phyloP scores from a whole-genome alignment of 2,797 vertebrate genomes.

The Phoeniculus purpureus region DNA sequence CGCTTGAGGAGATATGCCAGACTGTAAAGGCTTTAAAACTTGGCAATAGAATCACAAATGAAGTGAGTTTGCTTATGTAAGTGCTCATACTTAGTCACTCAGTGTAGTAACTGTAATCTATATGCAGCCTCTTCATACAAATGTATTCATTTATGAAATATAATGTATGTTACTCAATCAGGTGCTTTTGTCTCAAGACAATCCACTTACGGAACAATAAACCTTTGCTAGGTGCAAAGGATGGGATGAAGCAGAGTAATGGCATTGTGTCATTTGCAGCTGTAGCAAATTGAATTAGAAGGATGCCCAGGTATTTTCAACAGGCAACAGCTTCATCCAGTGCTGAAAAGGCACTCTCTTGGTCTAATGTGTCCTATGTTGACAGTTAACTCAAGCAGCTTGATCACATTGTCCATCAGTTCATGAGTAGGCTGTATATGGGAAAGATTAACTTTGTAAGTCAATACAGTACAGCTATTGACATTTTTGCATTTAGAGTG shows the following conservation, averaged over 20 bases:
- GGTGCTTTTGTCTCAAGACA: neutral
- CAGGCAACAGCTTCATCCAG: neutral
- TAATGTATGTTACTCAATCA: neutral
- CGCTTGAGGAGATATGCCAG: neutral
- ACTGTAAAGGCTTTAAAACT: neutral
- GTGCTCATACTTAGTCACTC: neutral
- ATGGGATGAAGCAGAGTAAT: neutral
- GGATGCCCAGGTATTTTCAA: neutral
- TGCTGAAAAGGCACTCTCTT: neutral
- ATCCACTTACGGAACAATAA: neutral
- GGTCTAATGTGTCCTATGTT: neutral
- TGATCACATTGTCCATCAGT: neutral
- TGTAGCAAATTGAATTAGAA: neutral
- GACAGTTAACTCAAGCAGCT: neutral
- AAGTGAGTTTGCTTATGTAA: neutral
- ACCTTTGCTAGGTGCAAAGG: neutral
- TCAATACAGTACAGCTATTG: neutral
- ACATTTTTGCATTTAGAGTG: neutral
- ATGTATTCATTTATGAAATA: neutral
- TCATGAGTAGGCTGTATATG: neutral
- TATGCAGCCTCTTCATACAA: neutral
- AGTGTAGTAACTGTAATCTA: neutral
- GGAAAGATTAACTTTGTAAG: neutral
- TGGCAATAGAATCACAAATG: neutral
- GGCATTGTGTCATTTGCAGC: neutral